These are phyloP conservation scores for Lordiphosa andalusiaca DNA, from an alignment of 2,888 invertebrate species.

Conservation along the genomic window DNA sequence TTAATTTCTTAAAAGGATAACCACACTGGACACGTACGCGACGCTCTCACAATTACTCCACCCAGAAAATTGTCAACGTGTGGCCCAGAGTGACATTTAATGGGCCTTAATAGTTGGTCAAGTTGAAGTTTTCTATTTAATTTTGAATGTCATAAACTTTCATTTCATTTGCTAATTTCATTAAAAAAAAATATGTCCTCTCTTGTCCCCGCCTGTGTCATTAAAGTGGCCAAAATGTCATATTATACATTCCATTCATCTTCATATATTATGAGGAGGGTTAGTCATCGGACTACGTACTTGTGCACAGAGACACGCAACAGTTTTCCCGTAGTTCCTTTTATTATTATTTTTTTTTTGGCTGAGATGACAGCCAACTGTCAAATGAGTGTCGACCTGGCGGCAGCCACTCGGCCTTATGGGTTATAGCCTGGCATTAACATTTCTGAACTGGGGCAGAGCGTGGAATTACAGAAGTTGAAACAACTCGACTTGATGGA, in stretches of 20 bases:
- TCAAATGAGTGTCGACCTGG: slow-evolving; percentile 62
- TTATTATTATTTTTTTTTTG: slow-evolving; percentile 1
- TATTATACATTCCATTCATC: slow-evolving; percentile 37
- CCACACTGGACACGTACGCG: slow-evolving; percentile 36
- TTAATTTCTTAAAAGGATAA: slow-evolving; percentile 62
- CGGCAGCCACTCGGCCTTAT: slow-evolving; percentile 34
- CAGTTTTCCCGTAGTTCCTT: slow-evolving; percentile 26
- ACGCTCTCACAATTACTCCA: slow-evolving; percentile 41
- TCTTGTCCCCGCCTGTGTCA: slow-evolving; percentile 1
- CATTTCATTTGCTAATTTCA: slow-evolving; percentile 33
- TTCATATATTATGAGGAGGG: slow-evolving; percentile 31
- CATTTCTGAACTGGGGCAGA: slow-evolving; percentile 16
- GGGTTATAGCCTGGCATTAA: slow-evolving; percentile 62
- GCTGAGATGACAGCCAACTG: slow-evolving; percentile 44
- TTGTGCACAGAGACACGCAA: slow-evolving; percentile 48
- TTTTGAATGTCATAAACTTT: slow-evolving; percentile 47
- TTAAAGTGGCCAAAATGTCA: slow-evolving; percentile 17
- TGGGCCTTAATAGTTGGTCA: slow-evolving; percentile 47
- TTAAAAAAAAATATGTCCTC: slow-evolving; percentile 19
- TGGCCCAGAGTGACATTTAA: slow-evolving; percentile 44
- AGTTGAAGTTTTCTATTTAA: slow-evolving; percentile 26
- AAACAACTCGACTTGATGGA: slow-evolving; percentile 43
- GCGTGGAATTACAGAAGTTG: slow-evolving; percentile 20
- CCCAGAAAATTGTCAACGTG: slow-evolving; percentile 53
- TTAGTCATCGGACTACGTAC: slow-evolving; percentile 12